phyloP scores from a whole-genome alignment of 2,113 vertebrate species.

The Microcebus griseorufus region DNA sequence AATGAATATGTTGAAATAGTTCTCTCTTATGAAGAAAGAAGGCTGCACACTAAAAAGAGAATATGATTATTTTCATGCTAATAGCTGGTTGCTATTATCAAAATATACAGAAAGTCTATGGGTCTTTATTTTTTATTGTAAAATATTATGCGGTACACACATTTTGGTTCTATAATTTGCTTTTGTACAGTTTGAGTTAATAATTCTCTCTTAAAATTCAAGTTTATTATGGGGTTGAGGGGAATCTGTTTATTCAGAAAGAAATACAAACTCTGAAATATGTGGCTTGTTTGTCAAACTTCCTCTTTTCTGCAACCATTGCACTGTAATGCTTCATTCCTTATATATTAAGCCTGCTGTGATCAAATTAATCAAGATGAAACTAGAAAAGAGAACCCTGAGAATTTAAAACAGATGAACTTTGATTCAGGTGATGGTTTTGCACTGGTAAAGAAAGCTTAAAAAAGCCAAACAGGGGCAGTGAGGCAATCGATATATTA shows the following conservation, averaged over 20 bases:
- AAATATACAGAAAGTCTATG: neutral
- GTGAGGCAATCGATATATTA: neutral
- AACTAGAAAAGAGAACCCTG: neutral
- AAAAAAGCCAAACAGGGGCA: neutral
- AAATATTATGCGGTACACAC: too few relatives aligned
- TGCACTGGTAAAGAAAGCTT: neutral
- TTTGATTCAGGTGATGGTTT: neutral
- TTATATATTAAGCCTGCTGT: neutral
- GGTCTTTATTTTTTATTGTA: neutral
- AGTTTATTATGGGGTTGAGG: neutral
- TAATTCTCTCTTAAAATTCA: neutral
- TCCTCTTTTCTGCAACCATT: neutral
- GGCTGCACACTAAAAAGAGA: neutral
- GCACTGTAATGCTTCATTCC: neutral
- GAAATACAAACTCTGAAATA: neutral
- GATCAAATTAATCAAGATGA: neutral
- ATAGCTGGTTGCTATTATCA: neutral
- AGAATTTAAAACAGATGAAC: neutral
- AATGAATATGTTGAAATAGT: neutral
- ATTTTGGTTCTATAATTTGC: too few relatives aligned
- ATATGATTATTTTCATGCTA: neutral
- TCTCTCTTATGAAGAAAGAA: neutral
- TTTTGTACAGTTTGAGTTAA: too few relatives aligned
- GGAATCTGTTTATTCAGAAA: neutral
- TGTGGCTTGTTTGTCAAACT: neutral